Conservation (phyloP, 2,113 vertebrate species). For the Thryonomys swinderianus region DNA sequence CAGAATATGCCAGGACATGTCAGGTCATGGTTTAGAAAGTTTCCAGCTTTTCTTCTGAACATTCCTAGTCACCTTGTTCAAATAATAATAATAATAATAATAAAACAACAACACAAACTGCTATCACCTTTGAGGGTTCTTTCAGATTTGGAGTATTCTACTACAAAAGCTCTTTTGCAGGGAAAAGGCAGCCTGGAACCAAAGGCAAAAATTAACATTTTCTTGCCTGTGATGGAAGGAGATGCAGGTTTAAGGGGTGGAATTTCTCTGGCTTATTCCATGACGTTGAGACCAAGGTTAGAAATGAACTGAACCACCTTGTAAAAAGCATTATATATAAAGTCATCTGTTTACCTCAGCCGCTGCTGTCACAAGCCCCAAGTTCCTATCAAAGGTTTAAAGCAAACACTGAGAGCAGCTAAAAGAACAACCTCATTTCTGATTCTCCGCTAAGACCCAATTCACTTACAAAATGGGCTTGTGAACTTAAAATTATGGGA, state of each 20-base stretch:
- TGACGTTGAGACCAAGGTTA: slow-evolving; percentile 67
- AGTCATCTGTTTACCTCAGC: slow-evolving; percentile 74
- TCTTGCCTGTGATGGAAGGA: slow-evolving; percentile 46
- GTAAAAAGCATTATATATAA: slow-evolving; percentile 78
- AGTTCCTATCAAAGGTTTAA: slow-evolving; percentile 76
- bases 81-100: slow-evolving; percentile 60
- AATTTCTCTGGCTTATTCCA: slow-evolving; percentile 68
- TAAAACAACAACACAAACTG: not conserved
- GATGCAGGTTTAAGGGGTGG: slow-evolving; percentile 36
- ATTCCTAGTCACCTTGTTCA: slow-evolving; percentile 80
- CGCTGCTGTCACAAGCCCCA: slow-evolving; percentile 58
- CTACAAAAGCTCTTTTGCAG: not conserved
- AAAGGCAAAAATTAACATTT: slow-evolving; percentile 38
- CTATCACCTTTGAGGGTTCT: slow-evolving; percentile 32
- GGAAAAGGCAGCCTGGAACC: slow-evolving; percentile 25
- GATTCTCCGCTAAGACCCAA: slow-evolving; percentile 83
- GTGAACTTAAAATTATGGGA: slow-evolving; percentile 84
- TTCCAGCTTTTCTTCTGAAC: slow-evolving; percentile 80
- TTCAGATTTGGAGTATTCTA: not conserved
- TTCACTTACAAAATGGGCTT: slow-evolving; percentile 86
- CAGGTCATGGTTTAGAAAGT: slow-evolving; percentile 82
- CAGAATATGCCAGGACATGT: slow-evolving; percentile 83
- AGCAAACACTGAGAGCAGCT: slow-evolving; percentile 77
- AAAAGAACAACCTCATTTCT: slow-evolving; percentile 79
- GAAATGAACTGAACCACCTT: slow-evolving; percentile 68